Evolutionary conservation across 2,113 vertebrate species (phyloP).

Genomic region (Bagarius yarrelli): DNA sequence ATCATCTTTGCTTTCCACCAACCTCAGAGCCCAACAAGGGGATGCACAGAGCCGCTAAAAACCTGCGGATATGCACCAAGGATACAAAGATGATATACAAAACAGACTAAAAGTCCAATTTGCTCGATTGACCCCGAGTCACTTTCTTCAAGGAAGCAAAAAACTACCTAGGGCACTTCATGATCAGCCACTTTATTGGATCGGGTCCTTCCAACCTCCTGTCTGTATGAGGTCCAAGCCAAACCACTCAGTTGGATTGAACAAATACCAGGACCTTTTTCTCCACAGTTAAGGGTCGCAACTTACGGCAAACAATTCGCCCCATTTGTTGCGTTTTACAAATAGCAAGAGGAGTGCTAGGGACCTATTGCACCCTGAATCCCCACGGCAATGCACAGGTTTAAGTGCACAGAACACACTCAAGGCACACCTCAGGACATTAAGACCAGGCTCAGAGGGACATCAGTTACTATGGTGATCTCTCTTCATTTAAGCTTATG

Average conservation of each 20-base stretch:
- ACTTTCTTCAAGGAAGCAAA: too few relatives aligned
- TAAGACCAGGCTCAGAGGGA: slow-evolving; percentile 46
- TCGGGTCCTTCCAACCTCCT: slow-evolving; percentile 11
- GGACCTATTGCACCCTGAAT: too few relatives aligned
- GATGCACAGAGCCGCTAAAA: slow-evolving; percentile 11
- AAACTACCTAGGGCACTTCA: background rate
- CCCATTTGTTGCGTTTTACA: too few relatives aligned
- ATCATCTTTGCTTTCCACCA: slow-evolving; percentile 19
- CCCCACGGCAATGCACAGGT: too few relatives aligned
- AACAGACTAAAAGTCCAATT: background rate
- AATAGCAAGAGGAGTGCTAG: too few relatives aligned
- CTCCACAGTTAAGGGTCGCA: too few relatives aligned
- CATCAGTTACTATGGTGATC: slow-evolving; percentile 56
- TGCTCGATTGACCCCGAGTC: background rate
- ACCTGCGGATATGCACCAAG: slow-evolving; percentile 30
- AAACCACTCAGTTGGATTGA: too few relatives aligned
- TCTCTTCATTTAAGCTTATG: slow-evolving; percentile 49
- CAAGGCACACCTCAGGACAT: slow-evolving; percentile 46
- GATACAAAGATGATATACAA: slow-evolving; percentile 33
- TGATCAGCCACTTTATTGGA: slow-evolving; percentile 32
- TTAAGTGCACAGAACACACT: slow-evolving; percentile 38
- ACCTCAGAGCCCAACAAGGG: slow-evolving; percentile 27
- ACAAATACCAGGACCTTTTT: too few relatives aligned
- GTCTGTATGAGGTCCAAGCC: slow-evolving; percentile 16
- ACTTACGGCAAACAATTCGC: too few relatives aligned